phyloP scores from a whole-genome alignment of 2,113 vertebrate species.

The Uropsilus gracilis region DNA sequence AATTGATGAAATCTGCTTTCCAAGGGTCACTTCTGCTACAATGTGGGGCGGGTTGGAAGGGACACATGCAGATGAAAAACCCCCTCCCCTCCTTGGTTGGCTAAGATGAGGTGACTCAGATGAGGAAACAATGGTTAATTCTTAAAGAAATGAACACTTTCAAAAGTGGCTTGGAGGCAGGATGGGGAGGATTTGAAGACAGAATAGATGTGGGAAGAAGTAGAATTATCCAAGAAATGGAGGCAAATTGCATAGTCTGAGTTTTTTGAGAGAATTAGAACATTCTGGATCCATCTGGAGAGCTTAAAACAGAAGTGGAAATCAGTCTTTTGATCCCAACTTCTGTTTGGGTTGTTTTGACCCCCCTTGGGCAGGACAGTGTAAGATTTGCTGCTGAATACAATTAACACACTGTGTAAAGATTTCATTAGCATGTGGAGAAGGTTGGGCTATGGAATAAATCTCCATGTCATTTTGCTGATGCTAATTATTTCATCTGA shows the following conservation, averaged over 20 bases:
- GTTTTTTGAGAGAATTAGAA: background rate
- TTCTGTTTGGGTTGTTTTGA: slow-evolving; percentile 19
- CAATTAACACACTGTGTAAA: slow-evolving; percentile 45
- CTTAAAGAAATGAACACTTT: background rate
- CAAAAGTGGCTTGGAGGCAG: background rate
- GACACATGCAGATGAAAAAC: background rate
- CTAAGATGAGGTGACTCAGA: background rate
- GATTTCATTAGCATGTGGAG: slow-evolving; percentile 59
- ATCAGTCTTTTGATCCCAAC: background rate
- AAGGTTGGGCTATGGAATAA: background rate
- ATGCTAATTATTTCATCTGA: slow-evolving; percentile 34
- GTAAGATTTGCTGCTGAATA: slow-evolving; percentile 22
- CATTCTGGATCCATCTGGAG: background rate
- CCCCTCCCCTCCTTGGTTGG: no score
- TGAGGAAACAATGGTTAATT: background rate
- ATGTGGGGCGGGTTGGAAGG: no score
- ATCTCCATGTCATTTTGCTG: slow-evolving; percentile 34
- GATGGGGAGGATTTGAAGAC: background rate
- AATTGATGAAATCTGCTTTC: background rate
- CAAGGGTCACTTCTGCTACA: background rate
- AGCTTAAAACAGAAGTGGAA: background rate
- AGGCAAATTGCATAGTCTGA: background rate
- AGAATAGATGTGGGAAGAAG: background rate
- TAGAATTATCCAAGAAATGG: no score
- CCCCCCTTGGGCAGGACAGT: background rate